Evolutionary conservation across 1,140 invertebrate species (phyloP).

Genomic region (Drosophila aff.): DNA sequence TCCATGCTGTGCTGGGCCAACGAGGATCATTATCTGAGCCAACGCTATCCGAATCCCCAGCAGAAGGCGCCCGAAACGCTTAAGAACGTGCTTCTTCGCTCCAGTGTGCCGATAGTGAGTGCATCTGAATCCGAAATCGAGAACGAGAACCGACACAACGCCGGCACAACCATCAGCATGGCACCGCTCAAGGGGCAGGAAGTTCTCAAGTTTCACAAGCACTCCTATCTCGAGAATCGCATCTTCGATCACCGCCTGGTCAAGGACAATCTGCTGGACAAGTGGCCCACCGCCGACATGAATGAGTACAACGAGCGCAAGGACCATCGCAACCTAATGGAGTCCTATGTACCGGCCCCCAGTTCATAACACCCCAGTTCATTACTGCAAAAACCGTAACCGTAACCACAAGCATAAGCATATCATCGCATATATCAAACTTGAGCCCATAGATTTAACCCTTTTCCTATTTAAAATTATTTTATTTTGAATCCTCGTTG

Average conservation of each 20-base stretch:
- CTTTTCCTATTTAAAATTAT: too few relatives aligned
- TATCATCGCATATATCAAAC: background rate
- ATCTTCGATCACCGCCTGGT: slow-evolving; percentile 82
- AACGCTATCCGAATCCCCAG: slow-evolving; percentile 67
- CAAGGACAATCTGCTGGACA: slow-evolving; percentile 81
- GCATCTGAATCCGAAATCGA: slow-evolving; percentile 6
- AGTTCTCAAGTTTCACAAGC: slow-evolving; percentile 73
- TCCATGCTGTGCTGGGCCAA: slow-evolving; percentile 79
- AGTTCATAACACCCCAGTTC: slow-evolving; percentile 14
- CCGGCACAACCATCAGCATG: slow-evolving; percentile 49
- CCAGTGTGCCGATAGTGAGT: slow-evolving; percentile 84
- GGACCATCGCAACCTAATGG: slow-evolving; percentile 84
- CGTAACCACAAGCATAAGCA: slow-evolving; percentile 1
- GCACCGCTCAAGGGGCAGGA: slow-evolving; percentile 73
- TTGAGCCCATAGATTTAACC: too few relatives aligned
- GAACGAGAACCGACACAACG: slow-evolving; percentile 27
- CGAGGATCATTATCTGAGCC: slow-evolving; percentile 71
- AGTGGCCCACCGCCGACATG: slow-evolving; percentile 74
- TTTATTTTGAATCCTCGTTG: background rate
- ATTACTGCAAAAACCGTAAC: background rate
- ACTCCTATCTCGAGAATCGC: slow-evolving; percentile 82
- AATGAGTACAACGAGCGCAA: slow-evolving; percentile 80
- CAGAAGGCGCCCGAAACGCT: slow-evolving; percentile 73
- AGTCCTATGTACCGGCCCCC: slow-evolving; percentile 80
- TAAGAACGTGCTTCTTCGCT: slow-evolving; percentile 75